Evolutionary conservation across 2,797 vertebrate genomes (phyloP).

Genomic region (Parauchenoglanis punctatus): DNA sequence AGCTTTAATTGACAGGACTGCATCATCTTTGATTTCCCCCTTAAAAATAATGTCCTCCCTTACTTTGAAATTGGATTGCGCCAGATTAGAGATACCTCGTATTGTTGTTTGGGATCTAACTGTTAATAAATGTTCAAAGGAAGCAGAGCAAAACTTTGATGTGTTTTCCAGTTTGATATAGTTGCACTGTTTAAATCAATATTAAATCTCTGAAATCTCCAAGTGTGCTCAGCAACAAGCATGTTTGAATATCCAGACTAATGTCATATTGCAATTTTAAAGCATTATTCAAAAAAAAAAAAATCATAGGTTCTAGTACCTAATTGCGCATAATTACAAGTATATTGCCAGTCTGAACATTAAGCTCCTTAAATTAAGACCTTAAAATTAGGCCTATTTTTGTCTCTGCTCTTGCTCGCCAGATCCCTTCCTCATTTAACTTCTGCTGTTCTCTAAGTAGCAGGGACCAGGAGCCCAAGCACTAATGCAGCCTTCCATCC

Average conservation of each 20-base stretch:
- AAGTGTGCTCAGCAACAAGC: neutral
- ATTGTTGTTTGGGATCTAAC: slow-evolving; percentile 42
- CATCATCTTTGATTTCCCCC: slow-evolving; percentile 56
- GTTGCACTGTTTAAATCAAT: slow-evolving; percentile 13
- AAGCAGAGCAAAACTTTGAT: slow-evolving; percentile 11
- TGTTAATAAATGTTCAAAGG: slow-evolving; percentile 5
- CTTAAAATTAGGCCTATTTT: slow-evolving; percentile 46
- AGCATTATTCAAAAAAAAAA: slow-evolving; percentile 29
- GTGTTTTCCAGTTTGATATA: slow-evolving; percentile 16
- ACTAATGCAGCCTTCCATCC: slow-evolving; percentile 67
- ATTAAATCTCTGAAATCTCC: neutral
- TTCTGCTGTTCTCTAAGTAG: slow-evolving; percentile 44
- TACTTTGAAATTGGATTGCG: slow-evolving; percentile 70
- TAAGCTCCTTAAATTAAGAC: slow-evolving; percentile 41
- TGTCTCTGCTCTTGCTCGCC: slow-evolving; percentile 37
- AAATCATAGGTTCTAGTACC: slow-evolving; percentile 7
- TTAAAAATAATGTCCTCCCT: slow-evolving; percentile 66
- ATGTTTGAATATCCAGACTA: slow-evolving; percentile 22
- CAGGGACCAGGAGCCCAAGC: slow-evolving; percentile 55
- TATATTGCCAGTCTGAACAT: slow-evolving; percentile 45
- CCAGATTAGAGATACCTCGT: slow-evolving; percentile 60
- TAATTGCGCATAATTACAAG: slow-evolving; percentile 49
- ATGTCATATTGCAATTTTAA: slow-evolving; percentile 31
- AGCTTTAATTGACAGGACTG: slow-evolving; percentile 70
- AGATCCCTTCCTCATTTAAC: slow-evolving; percentile 42